Percentiles rank a stretch among this genome's conserved stretches.
Evolutionary conservation across 1,140 invertebrate genomes (phyloP).

Genomic region (Brachionus asplanchnoidis): DNA sequence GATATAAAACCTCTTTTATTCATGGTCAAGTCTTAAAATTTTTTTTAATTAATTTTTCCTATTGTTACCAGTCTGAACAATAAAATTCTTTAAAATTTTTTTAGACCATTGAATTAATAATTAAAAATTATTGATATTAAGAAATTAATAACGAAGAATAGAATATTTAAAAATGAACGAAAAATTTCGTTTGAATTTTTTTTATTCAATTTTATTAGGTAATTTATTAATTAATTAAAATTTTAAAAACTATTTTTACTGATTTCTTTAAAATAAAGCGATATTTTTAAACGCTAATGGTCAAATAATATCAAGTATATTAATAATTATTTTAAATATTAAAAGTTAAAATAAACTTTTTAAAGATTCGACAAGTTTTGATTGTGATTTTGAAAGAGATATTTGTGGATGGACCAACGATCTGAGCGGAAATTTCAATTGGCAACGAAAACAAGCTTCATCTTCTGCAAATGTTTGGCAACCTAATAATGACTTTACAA

Average conservation of each 20-base stretch:
- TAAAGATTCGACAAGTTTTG: constrained; percentile 16
- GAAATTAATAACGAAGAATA: not conserved
- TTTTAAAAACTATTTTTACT: not conserved
- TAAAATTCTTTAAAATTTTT: not conserved
- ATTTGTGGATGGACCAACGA: constrained; percentile 17
- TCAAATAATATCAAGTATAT: constrained; percentile 11
- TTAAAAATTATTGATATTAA: too few relatives aligned
- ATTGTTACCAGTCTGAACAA: not conserved
- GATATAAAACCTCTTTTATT: too few relatives aligned
- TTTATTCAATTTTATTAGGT: not conserved
- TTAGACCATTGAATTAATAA: not conserved
- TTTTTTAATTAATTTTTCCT: too few relatives aligned
- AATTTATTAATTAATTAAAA: not conserved
- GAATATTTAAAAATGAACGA: not conserved
- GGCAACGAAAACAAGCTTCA: constrained; percentile 18
- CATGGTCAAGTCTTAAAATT: too few relatives aligned
- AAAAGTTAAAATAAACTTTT: not conserved
- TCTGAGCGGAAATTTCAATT: not conserved
- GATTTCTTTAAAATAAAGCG: not conserved
- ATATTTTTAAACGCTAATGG: not conserved
- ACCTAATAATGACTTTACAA: constrained; percentile 54
- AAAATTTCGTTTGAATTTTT: not conserved
- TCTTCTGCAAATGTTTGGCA: not conserved
- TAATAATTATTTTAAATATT: not conserved
- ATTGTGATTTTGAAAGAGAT: constrained; percentile 51